phyloP scores from a whole-genome alignment of 2,888 invertebrate species.

The Yponomeuta cagnagella region DNA sequence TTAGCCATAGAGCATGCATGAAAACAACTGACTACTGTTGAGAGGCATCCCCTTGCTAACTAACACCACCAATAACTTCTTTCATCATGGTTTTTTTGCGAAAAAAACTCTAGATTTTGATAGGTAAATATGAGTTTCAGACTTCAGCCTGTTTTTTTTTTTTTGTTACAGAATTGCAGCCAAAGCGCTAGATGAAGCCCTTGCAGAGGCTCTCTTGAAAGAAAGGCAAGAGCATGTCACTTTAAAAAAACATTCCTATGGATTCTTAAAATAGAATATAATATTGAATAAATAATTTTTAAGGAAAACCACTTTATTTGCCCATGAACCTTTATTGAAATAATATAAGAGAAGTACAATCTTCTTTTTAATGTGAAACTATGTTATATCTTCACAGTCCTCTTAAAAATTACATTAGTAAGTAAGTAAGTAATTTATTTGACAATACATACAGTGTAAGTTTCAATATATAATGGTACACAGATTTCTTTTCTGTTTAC shows the following conservation, averaged over 20 bases:
- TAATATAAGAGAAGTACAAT: background rate
- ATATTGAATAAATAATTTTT: background rate
- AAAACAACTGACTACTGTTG: too few species aligned
- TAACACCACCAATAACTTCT: too few species aligned
- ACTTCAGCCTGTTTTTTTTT: too few species aligned
- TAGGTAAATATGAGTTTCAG: too few species aligned
- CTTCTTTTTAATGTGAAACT: background rate
- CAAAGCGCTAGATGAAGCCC: slow-evolving; percentile 79
- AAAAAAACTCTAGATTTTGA: too few species aligned
- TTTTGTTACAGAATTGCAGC: slow-evolving; percentile 68
- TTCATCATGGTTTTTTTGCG: too few species aligned
- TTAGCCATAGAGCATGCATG: too few species aligned
- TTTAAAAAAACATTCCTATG: slow-evolving; percentile 67
- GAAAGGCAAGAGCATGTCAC: slow-evolving; percentile 60
- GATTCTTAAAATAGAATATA: slow-evolving; percentile 69
- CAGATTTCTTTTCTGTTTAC: background rate
- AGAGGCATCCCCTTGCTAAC: too few species aligned
- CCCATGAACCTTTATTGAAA: slow-evolving; percentile 23
- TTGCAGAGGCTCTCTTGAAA: slow-evolving; percentile 78
- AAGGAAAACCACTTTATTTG: slow-evolving; percentile 13
- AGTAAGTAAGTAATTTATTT: too few species aligned
- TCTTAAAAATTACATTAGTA: slow-evolving; percentile 15
- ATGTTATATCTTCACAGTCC: slow-evolving; percentile 8
- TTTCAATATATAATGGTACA: too few species aligned
- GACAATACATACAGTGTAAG: too few species aligned